Conservation (phyloP, 2,113 vertebrate genomes). For the Psittacara wagleri region DNA sequence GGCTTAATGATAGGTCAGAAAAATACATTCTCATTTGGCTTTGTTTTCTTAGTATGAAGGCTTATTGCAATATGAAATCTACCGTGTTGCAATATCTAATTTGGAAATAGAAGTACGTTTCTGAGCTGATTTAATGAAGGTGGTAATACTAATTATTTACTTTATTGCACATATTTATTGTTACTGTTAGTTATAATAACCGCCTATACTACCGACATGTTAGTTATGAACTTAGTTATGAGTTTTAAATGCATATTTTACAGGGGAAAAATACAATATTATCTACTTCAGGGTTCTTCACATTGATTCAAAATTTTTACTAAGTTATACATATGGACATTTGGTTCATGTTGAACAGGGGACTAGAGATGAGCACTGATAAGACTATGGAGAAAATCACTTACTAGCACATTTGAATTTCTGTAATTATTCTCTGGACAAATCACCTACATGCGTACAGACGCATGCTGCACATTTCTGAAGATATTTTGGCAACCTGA, state of each 20-base stretch:
- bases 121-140: neutral
- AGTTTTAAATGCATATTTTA: neutral
- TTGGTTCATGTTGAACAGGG: neutral
- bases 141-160: neutral
- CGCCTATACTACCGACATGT: neutral
- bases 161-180: neutral
- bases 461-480: neutral
- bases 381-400: neutral
- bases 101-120: neutral
- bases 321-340: neutral
- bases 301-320: neutral
- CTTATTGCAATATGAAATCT: neutral
- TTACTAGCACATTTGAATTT: neutral
- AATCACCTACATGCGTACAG: rapidly evolving
- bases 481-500: conserved; percentile 62
- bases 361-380: neutral
- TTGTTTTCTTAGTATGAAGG: neutral
- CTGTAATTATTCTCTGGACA: neutral
- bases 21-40: neutral
- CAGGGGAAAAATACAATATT: neutral
- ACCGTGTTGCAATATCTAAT: neutral
- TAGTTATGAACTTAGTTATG: neutral
- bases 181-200: neutral
- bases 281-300: neutral
- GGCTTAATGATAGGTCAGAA: neutral